These are phyloP conservation scores for Tiliqua scincoides DNA, from an alignment of 2,113 vertebrate genomes.

Conservation along the genomic window DNA sequence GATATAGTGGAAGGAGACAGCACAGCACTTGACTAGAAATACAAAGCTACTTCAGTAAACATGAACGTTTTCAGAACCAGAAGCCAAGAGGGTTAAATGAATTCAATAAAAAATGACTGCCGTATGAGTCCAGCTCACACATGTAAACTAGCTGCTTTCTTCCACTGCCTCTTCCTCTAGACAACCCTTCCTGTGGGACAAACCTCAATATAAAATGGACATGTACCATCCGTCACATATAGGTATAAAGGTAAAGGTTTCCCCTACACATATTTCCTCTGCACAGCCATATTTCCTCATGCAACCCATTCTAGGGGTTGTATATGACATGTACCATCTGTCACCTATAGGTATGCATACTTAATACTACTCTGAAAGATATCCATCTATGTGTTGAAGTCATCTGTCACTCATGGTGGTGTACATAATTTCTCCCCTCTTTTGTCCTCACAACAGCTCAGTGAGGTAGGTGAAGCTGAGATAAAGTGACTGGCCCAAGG, in stretches of 20 bases:
- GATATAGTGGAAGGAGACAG: slow-evolving; percentile 28
- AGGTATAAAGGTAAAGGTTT: too few relatives aligned
- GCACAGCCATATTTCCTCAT: too few relatives aligned
- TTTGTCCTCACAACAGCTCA: too few relatives aligned
- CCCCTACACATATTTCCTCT: too few relatives aligned
- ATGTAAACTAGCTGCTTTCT: background rate
- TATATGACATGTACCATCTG: too few relatives aligned
- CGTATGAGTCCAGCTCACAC: background rate
- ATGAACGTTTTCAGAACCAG: background rate
- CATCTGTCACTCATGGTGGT: too few relatives aligned
- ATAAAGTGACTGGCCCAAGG: too few relatives aligned
- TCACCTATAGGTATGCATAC: background rate
- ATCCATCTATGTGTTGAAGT: background rate
- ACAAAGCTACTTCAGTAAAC: background rate
- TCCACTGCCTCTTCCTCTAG: background rate
- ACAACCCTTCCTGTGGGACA: background rate
- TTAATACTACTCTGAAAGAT: background rate
- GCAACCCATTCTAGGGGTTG: too few relatives aligned
- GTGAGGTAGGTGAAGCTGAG: too few relatives aligned
- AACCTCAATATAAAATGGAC: too few relatives aligned
- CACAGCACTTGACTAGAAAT: background rate
- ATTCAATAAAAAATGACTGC: background rate
- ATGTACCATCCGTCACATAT: too few relatives aligned
- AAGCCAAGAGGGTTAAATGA: background rate
- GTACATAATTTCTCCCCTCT: too few relatives aligned